A percentile compares a stretch with the other conserved stretches of the same genome.
Evolutionary conservation across 2,113 vertebrate species (phyloP).

Genomic region (Anarhynchus alexandrinus): DNA sequence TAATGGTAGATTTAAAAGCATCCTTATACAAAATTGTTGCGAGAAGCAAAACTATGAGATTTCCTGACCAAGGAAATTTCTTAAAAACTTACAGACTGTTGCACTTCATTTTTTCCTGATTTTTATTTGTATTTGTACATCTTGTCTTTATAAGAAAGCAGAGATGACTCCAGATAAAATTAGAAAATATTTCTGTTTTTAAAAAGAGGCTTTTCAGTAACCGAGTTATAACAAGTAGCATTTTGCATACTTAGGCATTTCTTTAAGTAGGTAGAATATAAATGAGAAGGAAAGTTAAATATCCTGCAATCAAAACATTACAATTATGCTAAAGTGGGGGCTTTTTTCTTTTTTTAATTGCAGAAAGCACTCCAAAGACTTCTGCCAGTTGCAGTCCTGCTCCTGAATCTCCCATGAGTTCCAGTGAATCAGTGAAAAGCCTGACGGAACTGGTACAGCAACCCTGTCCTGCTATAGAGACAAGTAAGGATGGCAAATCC

Average conservation of each 20-base stretch:
- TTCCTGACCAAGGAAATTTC: constrained; percentile 11
- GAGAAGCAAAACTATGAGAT: background rate
- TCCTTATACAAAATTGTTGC: background rate
- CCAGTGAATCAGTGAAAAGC: constrained; percentile 91
- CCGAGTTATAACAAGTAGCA: background rate
- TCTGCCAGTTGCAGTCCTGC: constrained; percentile 95
- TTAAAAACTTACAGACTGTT: background rate
- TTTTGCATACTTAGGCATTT: constrained; percentile 29
- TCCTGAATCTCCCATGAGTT: constrained; percentile 92
- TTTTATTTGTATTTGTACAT: constrained; percentile 11
- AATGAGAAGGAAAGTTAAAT: constrained; percentile 35
- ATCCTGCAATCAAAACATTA: constrained; percentile 41
- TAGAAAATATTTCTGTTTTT: background rate
- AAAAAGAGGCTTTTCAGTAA: constrained; percentile 15
- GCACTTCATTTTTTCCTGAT: background rate
- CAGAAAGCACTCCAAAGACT: constrained; percentile 94
- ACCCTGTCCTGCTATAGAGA: constrained; percentile 82
- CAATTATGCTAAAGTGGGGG: constrained; percentile 20
- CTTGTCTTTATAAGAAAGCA: background rate
- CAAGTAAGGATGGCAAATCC: constrained; percentile 78
- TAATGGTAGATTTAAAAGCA: background rate
- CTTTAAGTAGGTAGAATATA: constrained; percentile 25
- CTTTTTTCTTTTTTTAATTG: constrained; percentile 40
- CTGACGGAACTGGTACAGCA: constrained; percentile 83
- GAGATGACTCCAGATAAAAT: constrained; percentile 20